phyloP scores from a whole-genome alignment of 2,113 vertebrate species.

The Spilogale gracilis region DNA sequence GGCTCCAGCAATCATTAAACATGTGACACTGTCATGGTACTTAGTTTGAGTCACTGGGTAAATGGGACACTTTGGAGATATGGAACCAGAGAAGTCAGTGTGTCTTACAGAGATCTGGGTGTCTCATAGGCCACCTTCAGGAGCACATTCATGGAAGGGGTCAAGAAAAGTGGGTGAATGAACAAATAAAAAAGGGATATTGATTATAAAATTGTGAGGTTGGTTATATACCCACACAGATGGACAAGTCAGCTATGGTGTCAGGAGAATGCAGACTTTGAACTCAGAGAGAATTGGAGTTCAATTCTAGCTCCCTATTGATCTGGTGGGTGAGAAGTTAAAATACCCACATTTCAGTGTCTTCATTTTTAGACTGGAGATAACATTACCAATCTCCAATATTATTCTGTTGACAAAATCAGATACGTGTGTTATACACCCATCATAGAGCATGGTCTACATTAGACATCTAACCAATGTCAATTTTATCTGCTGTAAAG shows the following conservation, averaged over 20 bases:
- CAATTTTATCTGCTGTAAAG: neutral
- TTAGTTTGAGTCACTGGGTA: neutral
- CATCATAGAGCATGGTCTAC: neutral
- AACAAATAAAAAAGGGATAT: neutral
- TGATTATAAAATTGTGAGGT: neutral
- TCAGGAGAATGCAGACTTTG: neutral
- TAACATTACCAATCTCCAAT: neutral
- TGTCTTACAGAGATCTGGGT: fast-evolving
- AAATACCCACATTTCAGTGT: neutral
- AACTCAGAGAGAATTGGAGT: neutral
- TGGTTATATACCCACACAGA: neutral
- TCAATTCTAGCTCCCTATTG: neutral
- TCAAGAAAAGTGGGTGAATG: neutral
- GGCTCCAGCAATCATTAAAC: neutral
- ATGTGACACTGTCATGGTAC: neutral
- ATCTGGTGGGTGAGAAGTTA: neutral
- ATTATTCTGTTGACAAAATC: neutral
- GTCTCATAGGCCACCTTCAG: neutral
- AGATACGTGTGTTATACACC: neutral
- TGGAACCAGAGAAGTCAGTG: neutral
- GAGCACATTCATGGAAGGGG: neutral
- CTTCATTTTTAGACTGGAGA: neutral
- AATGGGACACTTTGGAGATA: neutral
- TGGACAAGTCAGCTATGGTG: neutral
- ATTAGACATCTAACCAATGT: neutral